A percentile compares a stretch with the other conserved stretches of the same genome.
These are phyloP conservation scores for Urophycis tenuis DNA, from an alignment of 2,797 vertebrate species.

Conservation along the genomic window DNA sequence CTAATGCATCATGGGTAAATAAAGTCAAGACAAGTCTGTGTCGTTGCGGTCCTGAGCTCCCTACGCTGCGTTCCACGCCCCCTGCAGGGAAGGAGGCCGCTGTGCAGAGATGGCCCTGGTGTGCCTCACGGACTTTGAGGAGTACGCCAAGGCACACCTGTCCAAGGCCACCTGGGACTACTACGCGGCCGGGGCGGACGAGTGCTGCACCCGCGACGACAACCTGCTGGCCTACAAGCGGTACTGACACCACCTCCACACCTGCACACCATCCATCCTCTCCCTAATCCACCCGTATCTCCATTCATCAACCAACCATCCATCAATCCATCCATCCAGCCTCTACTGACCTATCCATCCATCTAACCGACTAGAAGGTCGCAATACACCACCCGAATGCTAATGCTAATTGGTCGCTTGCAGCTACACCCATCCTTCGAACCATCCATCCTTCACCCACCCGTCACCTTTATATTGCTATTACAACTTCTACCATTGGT, in stretches of 20 bases:
- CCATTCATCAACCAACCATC: too few species aligned
- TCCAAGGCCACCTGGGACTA: constrained; percentile 88
- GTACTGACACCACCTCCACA: constrained; percentile 51
- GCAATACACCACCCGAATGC: too few species aligned
- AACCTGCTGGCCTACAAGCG: constrained; percentile 85
- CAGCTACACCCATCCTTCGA: too few species aligned
- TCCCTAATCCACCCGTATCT: background rate
- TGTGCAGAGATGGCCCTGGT: constrained; percentile 80
- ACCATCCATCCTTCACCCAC: too few species aligned
- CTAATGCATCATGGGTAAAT: background rate
- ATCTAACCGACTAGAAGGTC: too few species aligned
- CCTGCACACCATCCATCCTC: background rate
- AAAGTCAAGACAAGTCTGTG: background rate
- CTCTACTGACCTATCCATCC: background rate
- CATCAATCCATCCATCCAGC: background rate
- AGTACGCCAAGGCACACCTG: constrained; percentile 79
- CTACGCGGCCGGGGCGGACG: constrained; percentile 85
- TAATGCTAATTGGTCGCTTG: too few species aligned
- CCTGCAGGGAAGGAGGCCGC: constrained; percentile 56
- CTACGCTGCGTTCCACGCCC: background rate
- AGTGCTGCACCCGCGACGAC: constrained; percentile 81
- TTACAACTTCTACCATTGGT: background rate
- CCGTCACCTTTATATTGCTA: background rate
- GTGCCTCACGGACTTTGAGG: constrained; percentile 86
- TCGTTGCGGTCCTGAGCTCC: background rate